phyloP scores from a whole-genome alignment of 2,797 vertebrate species.

The Protonibea diacanthus region DNA sequence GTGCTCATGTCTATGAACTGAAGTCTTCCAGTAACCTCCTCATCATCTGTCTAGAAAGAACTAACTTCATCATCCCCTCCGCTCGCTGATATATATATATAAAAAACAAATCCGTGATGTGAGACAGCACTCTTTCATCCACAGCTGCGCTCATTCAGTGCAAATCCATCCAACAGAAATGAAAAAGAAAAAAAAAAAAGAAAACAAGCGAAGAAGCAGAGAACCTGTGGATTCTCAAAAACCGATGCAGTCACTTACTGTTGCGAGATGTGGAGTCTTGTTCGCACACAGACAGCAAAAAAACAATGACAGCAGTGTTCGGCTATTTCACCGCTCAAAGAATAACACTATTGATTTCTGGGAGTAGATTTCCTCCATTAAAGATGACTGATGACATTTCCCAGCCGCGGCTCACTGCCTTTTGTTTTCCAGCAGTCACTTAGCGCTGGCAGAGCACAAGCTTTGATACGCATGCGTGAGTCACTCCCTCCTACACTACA shows the following conservation, averaged over 20 bases:
- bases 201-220: conserved; percentile 12
- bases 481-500: conserved; percentile 66
- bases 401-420: conserved; percentile 64
- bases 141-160: conserved; percentile 34
- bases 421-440: conserved; percentile 83
- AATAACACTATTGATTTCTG: conserved; percentile 17
- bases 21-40: not conserved
- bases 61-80: conserved; percentile 43
- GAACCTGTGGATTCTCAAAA: conserved; percentile 80
- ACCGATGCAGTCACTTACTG: conserved; percentile 39
- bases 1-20: not conserved
- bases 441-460: conserved; percentile 50
- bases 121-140: conserved; percentile 10
- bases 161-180: conserved; percentile 29
- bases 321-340: conserved; percentile 32
- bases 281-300: conserved; percentile 1
- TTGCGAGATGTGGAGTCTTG: conserved; percentile 37
- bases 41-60: conserved; percentile 3
- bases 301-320: not conserved
- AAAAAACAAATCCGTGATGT: conserved; percentile 26
- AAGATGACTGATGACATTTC: conserved; percentile 63
- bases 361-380: conserved; percentile 44
- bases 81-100: not conserved
- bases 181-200: not conserved
- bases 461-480: conserved; percentile 81